A percentile compares a stretch with the other conserved stretches of the same genome.
phyloP scores from a whole-genome alignment of 2,113 vertebrate species.

The Pithys albifrons region DNA sequence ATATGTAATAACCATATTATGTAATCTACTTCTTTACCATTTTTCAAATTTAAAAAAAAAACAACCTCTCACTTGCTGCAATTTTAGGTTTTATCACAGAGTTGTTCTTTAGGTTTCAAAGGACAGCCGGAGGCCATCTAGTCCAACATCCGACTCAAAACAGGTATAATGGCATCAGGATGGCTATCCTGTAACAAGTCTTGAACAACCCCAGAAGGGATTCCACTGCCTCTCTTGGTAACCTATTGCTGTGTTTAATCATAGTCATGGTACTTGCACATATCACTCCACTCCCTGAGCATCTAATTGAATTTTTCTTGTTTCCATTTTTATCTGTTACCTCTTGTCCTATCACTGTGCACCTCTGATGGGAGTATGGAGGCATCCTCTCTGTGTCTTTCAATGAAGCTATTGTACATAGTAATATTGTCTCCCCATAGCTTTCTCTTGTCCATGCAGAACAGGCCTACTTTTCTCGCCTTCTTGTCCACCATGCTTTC shows the following conservation, averaged over 20 bases:
- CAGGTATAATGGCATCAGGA: not conserved
- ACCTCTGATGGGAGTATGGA: not conserved
- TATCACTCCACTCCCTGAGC: fast-evolving
- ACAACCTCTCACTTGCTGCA: not conserved
- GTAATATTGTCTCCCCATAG: not conserved
- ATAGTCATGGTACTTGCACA: not conserved
- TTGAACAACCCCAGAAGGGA: not conserved
- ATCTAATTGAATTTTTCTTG: not conserved
- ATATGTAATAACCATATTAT: not conserved
- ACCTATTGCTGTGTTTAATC: not conserved
- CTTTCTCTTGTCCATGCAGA: not conserved
- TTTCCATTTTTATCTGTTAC: not conserved
- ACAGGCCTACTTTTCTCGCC: not conserved
- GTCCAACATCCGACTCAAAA: not conserved
- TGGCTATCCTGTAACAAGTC: fast-evolving
- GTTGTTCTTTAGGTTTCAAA: not conserved
- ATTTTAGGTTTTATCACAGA: not conserved
- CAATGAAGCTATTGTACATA: not conserved
- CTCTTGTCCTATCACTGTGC: not conserved
- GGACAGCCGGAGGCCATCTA: not conserved
- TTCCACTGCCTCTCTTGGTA: not conserved
- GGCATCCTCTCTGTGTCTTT: not conserved
- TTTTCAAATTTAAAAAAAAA: not conserved
- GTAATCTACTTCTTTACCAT: not conserved
- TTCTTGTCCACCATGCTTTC: not conserved